These are phyloP conservation scores for Chouioia cunea DNA, from an alignment of 2,888 invertebrate genomes.

Conservation along the genomic window DNA sequence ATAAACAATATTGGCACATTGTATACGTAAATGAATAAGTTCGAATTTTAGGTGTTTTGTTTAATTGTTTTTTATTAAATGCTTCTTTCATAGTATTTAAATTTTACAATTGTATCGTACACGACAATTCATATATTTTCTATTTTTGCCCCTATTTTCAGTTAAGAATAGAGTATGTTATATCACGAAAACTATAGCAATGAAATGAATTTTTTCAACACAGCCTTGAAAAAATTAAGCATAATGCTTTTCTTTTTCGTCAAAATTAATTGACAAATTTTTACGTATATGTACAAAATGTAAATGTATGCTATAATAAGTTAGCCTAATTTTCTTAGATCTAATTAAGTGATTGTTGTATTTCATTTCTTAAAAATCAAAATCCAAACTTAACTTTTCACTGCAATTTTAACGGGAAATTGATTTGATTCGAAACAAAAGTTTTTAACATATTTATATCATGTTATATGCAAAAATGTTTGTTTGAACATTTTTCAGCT, in stretches of 20 bases:
- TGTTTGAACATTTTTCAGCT: constrained; percentile 19
- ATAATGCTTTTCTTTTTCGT: constrained; percentile 34
- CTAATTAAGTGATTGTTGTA: constrained; percentile 1
- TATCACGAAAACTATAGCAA: constrained; percentile 44
- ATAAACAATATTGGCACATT: too few relatives aligned
- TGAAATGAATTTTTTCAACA: constrained; percentile 41
- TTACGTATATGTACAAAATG: constrained; percentile 45
- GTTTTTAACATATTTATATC: constrained; percentile 4
- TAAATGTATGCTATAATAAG: constrained; percentile 15
- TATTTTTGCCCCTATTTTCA: neutral
- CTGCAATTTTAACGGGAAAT: constrained; percentile 22
- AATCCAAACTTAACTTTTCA: constrained; percentile 29
- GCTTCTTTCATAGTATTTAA: neutral
- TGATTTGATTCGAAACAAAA: constrained; percentile 13
- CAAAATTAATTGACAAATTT: constrained; percentile 35
- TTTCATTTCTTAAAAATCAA: constrained; percentile 8
- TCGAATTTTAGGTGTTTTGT: neutral
- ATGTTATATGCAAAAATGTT: constrained; percentile 15
- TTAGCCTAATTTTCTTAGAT: constrained; percentile 14
- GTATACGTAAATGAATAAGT: neutral
- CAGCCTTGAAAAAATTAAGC: constrained; percentile 48
- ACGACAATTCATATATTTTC: neutral
- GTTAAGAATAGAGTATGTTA: constrained; percentile 28
- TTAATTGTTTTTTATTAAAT: neutral
- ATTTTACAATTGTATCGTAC: constrained; percentile 5